Base-by-base conservation (phyloP, 2,113 vertebrate genomes). In the Forbesichthys agassizii region DNA sequence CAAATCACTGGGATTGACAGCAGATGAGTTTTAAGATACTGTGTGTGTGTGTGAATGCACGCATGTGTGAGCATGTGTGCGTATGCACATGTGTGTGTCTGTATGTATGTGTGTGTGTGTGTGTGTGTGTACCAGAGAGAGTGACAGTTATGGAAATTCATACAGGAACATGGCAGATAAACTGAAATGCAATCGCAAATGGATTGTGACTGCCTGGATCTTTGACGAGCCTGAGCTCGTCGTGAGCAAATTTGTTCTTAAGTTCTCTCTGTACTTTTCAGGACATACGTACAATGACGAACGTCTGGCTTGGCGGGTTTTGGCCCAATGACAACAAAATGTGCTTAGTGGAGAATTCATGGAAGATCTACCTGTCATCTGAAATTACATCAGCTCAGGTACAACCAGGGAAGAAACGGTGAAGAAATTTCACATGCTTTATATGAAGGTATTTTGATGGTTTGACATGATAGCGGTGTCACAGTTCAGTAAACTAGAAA, bases 231-330 rank as follows among this genome's bases (percentile, higher is more conserved):
- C 60, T 27, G 61, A 47, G 27, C 27, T 27, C 27, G 27, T 27
- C 27, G 27, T 2, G 2, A 27, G 47, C 80, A 87, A 85, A 90
- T 89, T 64, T 66, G 73, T 66, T 64, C 75, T 80, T 84, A 87
- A 81, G 68, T 61, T 61, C 75, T 78, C 77, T 83, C 77, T 87
- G 61, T 68, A 74, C 83, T 85, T 88, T 89, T 81, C 73, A 83
- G 75, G 77, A 84, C 79, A 73, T 65, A 81, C 69, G 7, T 42
- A 83, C 73, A 27, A 71, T 14, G 61, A 71, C 68, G 58, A 63
- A 48, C 78, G 84, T 86, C 82, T 68, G 61, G 68, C 62, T 73
- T 79, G 53, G 57, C 47, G 33, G 65, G 75, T 66, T 65, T 48
- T 18, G 51, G 33, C 11, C 59, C 33, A 0, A 60, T 71, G 69